Evolutionary conservation across 2,888 invertebrate species (phyloP), one percentile per base, ranked within the genome.

Genomic region (Synergus laeviventris): DNA sequence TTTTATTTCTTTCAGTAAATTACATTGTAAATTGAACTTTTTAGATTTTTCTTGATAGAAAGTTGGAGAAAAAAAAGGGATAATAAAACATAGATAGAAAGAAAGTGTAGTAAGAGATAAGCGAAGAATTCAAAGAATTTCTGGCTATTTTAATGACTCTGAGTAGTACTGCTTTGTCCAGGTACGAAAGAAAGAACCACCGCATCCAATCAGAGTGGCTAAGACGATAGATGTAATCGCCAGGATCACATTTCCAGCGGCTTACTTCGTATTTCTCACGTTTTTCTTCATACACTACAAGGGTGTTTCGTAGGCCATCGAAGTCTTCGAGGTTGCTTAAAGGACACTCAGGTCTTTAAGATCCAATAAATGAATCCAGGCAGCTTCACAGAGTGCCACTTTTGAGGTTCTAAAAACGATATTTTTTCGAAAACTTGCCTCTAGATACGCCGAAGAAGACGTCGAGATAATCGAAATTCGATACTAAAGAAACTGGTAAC

Each of bases 271-370:
- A 91, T 98, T 98, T 93, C 95, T 98, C 89, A 96, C 97, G 91
- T 97, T 97, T 93, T 98, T 98, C 94, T 98, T 98, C 93, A 96
- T 97, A 90, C 97, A 97, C 93, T 97, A 97, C 93, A 97, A 96
- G 92, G 96, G 96, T 92, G 96, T 95, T 91, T 94, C 94, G 92
- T 94, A 94, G 93, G 92, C 88, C 81, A 75, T 49, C 36, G 70
- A 70, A 31, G 31, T n/a, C 49, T 54, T 49, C 70, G 70, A 70
- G 70, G 49, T 54, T 70, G 49, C 49, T 76, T 74, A 56, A 21
- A 62, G 16, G 36, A 61, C 61, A 61, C 18, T 62, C n/a, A 62
- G 62, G 12, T 31, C 66, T 73, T 45, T 70, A 31, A 11, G 62
- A 62, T 18, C n/a, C 38, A 9, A 9, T 38, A 70, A 70, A 49